A percentile compares a stretch with the other conserved stretches of the same genome.
Conservation (phyloP, 2,888 invertebrate species). For the Poecilobothrus nobilitatus region DNA sequence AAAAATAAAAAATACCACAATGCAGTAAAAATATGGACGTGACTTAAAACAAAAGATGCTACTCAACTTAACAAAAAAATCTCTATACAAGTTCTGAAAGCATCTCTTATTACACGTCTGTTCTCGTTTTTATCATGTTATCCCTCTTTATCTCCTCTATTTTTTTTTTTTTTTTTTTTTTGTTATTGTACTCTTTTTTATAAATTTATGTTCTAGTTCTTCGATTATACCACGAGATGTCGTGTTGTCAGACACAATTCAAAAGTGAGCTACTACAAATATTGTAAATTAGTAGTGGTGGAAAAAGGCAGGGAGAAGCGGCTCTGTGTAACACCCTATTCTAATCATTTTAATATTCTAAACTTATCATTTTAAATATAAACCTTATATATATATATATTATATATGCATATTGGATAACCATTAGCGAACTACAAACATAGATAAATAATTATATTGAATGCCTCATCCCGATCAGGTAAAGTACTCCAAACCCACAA, state of each 20-base stretch:
- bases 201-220: not conserved
- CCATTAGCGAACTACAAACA: no score
- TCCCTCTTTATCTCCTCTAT: not conserved
- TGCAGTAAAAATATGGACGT: conserved; percentile 5
- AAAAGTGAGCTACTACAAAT: not conserved
- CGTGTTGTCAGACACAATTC: not conserved
- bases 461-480: no score
- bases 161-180: not conserved
- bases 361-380: no score
- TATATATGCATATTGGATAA: no score
- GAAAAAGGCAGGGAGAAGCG: no score
- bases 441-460: no score
- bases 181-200: not conserved
- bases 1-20: not conserved
- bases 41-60: conserved; percentile 12
- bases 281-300: no score
- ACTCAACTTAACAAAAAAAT: not conserved
- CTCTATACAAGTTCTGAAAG: not conserved
- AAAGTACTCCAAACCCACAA: no score
- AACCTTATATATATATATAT: no score
- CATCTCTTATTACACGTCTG: no score
- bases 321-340: no score
- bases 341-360: no score
- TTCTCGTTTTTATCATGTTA: not conserved
- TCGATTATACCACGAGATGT: not conserved